Conservation (phyloP, 2,888 invertebrate genomes). For the Drosophila pegasa region DNA sequence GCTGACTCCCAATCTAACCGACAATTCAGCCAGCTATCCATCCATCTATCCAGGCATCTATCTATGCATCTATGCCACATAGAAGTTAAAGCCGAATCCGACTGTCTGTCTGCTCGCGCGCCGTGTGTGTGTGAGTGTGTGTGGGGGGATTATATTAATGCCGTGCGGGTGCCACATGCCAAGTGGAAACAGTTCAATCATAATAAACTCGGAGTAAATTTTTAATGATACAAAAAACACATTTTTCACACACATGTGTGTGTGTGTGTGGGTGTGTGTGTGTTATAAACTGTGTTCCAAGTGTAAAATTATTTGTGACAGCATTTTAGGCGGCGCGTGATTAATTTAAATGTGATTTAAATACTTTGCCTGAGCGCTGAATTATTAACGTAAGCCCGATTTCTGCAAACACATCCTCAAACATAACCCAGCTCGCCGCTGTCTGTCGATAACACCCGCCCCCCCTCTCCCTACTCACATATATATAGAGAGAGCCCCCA, state of each 20-base stretch:
- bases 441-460: too few relatives aligned
- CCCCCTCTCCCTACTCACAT: neutral
- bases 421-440: too few relatives aligned
- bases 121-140: too few relatives aligned
- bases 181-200: slow-evolving; percentile 76
- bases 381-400: slow-evolving; percentile 54
- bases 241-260: slow-evolving; percentile 13
- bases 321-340: slow-evolving; percentile 47
- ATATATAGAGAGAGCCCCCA: too few relatives aligned
- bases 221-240: slow-evolving; percentile 58
- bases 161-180: slow-evolving; percentile 62
- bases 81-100: slow-evolving; percentile 33
- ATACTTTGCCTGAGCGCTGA: slow-evolving; percentile 54
- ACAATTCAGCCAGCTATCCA: neutral
- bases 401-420: neutral
- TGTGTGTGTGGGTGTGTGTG: slow-evolving; percentile 12
- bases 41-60: slow-evolving; percentile 2
- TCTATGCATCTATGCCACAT: slow-evolving; percentile 32
- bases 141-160: slow-evolving; percentile 64
- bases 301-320: slow-evolving; percentile 53
- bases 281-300: slow-evolving; percentile 37
- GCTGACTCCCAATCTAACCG: slow-evolving; percentile 12
- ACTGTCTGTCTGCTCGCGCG: slow-evolving; percentile 35
- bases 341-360: slow-evolving; percentile 68
- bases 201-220: slow-evolving; percentile 72